These are phyloP conservation scores for Lacanobia wlatinum DNA, from an alignment of 2,888 invertebrate genomes.

Conservation along the genomic window DNA sequence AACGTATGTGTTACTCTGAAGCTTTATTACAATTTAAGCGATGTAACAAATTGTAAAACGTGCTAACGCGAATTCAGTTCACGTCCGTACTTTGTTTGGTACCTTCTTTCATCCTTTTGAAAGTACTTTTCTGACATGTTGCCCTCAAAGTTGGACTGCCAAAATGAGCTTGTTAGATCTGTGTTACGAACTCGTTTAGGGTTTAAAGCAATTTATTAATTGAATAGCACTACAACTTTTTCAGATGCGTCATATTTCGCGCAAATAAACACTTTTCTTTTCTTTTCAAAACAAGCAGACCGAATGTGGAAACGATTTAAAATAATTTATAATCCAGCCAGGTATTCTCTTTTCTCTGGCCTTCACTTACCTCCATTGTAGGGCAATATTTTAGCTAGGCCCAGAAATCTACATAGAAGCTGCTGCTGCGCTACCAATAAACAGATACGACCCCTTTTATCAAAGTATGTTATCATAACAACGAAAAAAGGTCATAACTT, in stretches of 20 bases:
- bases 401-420: conserved; percentile 4
- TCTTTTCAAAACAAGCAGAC: not conserved
- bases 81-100: conserved; percentile 85
- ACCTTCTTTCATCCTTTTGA: conserved; percentile 81
- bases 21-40: conserved; percentile 89
- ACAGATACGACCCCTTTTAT: conserved; percentile 25
- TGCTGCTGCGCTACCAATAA: conserved; percentile 3
- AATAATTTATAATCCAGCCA: not conserved
- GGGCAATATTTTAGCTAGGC: not conserved
- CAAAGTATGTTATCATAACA: conserved; percentile 47
- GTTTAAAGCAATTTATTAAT: conserved; percentile 48
- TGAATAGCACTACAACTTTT: not conserved
- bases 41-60: conserved; percentile 89
- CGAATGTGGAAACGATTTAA: not conserved
- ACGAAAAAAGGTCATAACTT: conserved; percentile 48
- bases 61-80: conserved; percentile 84
- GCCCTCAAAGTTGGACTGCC: conserved; percentile 67
- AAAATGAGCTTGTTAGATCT: conserved; percentile 63
- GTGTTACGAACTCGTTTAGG: conserved; percentile 38
- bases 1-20: conserved; percentile 84
- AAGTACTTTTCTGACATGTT: conserved; percentile 78
- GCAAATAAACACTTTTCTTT: not conserved
- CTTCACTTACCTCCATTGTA: not conserved
- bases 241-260: not conserved
- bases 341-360: too few species aligned